phyloP scores from a whole-genome alignment of 2,113 vertebrate genomes.

The Hemichromis elongatus region DNA sequence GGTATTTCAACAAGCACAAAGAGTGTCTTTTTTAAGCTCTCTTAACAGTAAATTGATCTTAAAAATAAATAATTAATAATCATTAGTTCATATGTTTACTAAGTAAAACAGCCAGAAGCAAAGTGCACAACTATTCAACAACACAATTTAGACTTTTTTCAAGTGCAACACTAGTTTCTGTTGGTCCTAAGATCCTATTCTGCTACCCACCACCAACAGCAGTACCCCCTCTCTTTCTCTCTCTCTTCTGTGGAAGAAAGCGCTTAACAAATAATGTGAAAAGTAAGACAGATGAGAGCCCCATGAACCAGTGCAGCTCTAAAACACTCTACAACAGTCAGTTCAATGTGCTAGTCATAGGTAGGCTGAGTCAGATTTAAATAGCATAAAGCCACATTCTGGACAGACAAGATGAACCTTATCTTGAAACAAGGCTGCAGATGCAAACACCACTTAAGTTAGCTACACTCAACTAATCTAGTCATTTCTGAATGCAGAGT shows the following conservation, averaged over 20 bases:
- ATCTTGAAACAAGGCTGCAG: not conserved
- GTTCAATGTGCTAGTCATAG: not conserved
- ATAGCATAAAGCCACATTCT: not conserved
- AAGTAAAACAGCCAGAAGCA: not conserved
- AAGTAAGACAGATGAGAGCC: not conserved
- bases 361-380: not conserved
- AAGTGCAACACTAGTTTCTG: not conserved
- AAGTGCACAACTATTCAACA: rapidly evolving
- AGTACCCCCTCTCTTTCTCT: not conserved
- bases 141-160: not conserved
- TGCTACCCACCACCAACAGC: not conserved
- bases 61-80: not conserved
- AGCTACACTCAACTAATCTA: not conserved
- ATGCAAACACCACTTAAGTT: not conserved
- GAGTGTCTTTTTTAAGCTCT: not conserved
- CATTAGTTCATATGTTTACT: rapidly evolving
- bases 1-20: not conserved
- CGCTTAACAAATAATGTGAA: not conserved
- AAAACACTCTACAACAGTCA: not conserved
- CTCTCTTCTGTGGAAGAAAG: not conserved
- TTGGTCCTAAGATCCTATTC: not conserved
- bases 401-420: not conserved
- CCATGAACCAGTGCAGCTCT: not conserved
- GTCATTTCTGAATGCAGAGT: not conserved
- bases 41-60: not conserved